Evolutionary conservation across 2,797 vertebrate genomes (phyloP), one percentile per base, ranked within the genome.

Genomic region (Sebastes miniatus): DNA sequence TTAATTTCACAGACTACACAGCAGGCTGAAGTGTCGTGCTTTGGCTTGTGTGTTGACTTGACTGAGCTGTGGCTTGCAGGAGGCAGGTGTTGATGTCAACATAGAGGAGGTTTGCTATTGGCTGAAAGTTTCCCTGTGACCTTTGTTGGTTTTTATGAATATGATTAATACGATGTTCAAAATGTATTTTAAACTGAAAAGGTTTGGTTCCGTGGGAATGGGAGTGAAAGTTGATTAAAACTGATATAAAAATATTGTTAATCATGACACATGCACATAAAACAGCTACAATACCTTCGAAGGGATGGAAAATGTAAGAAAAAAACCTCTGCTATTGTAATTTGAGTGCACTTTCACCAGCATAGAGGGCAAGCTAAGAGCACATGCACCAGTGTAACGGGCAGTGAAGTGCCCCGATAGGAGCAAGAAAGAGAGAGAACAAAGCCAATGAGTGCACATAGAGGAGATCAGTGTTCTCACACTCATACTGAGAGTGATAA

Each of bases 401-500:
- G 29, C 52, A 57, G 61, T 63, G 29, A 67, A 66, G 72, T 58
- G 66, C 57, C 22, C 50, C 32, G 25, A 80, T 20, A 65, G 36
- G 50, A 81, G 56, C 62, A 71, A 61, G 69, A 61, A 12, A 72
- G 47, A 36, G 34, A 29, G 65, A 81, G 50, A 47, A 71, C 24
- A 59, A 13, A 70, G 32, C 20, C 32, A 20, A 65, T 9, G 47
- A 77, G 72, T 12, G 71, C 70, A 70, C 57, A 69, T 36, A 22
- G 59, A 71, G 50, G 69, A 80, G 72, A 65, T 75, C 32, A 47
- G 63, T 25, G 88, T 75, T 71, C 36, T 88, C 74, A 63, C 81
- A 76, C 79, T 61, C 65, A 47, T 4, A 27, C 67, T 65, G 63
- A 4, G 73, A 79, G 79, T 76, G 85, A 87, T 90, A 84, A 91